Conservation (phyloP, 2,113 vertebrate species). For the Chaetops frenatus region DNA sequence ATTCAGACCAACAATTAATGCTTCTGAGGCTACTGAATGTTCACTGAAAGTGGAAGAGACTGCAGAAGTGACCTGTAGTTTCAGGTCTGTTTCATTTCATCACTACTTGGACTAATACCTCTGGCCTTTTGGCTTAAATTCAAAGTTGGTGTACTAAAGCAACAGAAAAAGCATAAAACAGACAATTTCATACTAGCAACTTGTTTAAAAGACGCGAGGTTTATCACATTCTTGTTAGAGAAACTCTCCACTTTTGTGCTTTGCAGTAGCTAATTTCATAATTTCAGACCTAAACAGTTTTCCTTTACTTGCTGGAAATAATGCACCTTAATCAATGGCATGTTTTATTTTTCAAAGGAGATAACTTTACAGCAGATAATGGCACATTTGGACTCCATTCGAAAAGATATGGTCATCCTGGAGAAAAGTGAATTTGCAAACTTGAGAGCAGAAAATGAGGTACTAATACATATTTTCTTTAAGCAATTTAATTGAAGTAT, state of each 20-base stretch:
- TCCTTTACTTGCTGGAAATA: neutral
- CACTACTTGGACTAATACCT: neutral
- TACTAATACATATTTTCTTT: constrained; percentile 37
- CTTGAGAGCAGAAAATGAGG: constrained; percentile 88
- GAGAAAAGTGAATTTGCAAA: constrained; percentile 98
- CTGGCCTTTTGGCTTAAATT: neutral
- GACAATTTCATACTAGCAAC: too few species aligned
- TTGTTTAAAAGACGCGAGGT: too few species aligned
- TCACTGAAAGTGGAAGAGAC: neutral
- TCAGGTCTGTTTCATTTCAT: neutral
- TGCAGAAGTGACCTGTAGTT: neutral
- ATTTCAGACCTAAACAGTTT: neutral
- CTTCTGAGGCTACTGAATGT: neutral
- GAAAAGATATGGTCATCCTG: constrained; percentile 98
- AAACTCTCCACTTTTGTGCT: neutral
- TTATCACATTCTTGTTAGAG: neutral
- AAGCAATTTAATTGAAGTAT: neutral
- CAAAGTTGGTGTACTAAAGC: neutral
- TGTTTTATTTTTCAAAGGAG: constrained; percentile 75
- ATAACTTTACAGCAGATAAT: constrained; percentile 93
- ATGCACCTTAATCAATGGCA: neutral
- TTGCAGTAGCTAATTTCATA: neutral
- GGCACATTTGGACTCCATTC: constrained; percentile 91
- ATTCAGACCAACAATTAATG: neutral
- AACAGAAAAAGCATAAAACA: neutral